Percentiles rank a stretch among this genome's conserved stretches.
Conservation (phyloP, 37 sponge, comb jelly and placozoan genomes). For the Mnemiopsis leidyi region DNA sequence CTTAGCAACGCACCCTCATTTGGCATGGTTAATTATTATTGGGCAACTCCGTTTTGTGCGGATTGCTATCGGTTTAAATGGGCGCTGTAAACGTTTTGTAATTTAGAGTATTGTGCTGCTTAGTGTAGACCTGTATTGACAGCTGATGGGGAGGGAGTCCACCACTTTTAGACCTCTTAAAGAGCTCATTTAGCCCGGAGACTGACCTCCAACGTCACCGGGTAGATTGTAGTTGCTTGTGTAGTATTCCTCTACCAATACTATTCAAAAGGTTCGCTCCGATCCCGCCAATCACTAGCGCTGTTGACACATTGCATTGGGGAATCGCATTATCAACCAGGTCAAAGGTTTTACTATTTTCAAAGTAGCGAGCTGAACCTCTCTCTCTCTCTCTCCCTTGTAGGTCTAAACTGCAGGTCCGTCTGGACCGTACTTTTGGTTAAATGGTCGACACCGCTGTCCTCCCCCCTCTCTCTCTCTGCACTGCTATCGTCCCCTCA, state of each 20-base stretch:
- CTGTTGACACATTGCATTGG: neutral
- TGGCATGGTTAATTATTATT: neutral
- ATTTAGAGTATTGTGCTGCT: constrained; percentile 29
- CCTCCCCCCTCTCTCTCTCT: no score
- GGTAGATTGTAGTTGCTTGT: neutral
- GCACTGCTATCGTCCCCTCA: no score
- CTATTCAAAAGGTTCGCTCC: neutral
- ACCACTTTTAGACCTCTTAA: neutral
- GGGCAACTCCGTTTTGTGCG: neutral
- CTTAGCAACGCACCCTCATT: neutral
- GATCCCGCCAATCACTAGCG: neutral
- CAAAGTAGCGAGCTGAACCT: neutral
- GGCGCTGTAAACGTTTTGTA: constrained; percentile 20
- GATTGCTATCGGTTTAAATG: constrained; percentile 19
- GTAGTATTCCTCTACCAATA: neutral
- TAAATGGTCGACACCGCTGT: neutral
- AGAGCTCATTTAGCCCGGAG: neutral
- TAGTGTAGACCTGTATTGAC: constrained; percentile 1
- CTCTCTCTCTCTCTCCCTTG: neutral
- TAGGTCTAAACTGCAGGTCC: neutral
- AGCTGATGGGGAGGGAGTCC: neutral
- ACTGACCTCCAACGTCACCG: neutral
- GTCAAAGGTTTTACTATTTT: neutral
- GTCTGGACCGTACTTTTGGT: neutral
- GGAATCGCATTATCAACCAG: neutral